phyloP scores from a whole-genome alignment of 2,888 invertebrate genomes.

The Mechanitis mazaeus region DNA sequence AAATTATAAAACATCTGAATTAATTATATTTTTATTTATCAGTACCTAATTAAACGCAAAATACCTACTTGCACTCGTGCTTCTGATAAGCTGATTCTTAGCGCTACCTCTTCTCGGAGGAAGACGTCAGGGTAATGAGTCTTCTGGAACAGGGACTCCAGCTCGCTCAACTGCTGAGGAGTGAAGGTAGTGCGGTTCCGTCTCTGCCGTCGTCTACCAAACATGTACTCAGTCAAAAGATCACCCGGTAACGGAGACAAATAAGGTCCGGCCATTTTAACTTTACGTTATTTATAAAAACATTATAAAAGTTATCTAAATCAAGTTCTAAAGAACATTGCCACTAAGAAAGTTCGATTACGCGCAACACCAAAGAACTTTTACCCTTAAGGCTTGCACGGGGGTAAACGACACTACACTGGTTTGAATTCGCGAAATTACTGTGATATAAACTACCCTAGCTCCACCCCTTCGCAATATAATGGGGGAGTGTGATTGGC shows the following conservation, averaged over 20 bases:
- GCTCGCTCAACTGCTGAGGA: conserved; percentile 92
- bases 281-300: background rate
- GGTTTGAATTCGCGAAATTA: conserved; percentile 57
- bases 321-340: conserved; percentile 1
- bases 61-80: conserved; percentile 89
- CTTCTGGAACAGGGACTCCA: conserved; percentile 94
- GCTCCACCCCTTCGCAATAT: conserved; percentile 63
- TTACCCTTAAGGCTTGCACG: conserved; percentile 31
- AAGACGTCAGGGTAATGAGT: conserved; percentile 96
- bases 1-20: too few relatives aligned
- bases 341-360: conserved; percentile 22
- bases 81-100: conserved; percentile 93
- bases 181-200: conserved; percentile 96
- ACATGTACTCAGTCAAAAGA: conserved; percentile 94
- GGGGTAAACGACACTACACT: conserved; percentile 52
- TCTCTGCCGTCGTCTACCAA: conserved; percentile 90
- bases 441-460: conserved; percentile 60
- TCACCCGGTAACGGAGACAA: conserved; percentile 90
- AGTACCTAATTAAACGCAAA: background rate
- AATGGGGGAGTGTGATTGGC: conserved; percentile 55
- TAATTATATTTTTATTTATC: too few relatives aligned
- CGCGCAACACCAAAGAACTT: conserved; percentile 24
- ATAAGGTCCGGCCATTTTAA: conserved; percentile 88
- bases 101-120: conserved; percentile 92
- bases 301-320: background rate